Conservation (phyloP, 2,113 vertebrate genomes). For the Gallinago media region DNA sequence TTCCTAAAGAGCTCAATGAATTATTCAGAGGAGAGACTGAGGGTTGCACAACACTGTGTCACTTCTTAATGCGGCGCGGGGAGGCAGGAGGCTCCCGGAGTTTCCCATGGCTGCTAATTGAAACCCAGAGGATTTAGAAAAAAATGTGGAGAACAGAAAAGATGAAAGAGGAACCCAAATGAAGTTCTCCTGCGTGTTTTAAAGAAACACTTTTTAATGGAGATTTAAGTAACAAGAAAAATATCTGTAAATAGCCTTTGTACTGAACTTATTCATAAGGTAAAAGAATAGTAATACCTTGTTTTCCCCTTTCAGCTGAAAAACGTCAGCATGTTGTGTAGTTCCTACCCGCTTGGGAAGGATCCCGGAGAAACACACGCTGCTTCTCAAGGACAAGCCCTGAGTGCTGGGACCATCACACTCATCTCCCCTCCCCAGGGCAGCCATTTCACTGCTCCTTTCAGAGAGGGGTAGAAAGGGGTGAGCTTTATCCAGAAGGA, state of each 20-base stretch:
- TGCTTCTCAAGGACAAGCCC: background rate
- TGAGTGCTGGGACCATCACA: fast-evolving
- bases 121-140: conserved; percentile 30
- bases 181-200: background rate
- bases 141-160: background rate
- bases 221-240: background rate
- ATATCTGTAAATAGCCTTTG: background rate
- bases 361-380: fast-evolving
- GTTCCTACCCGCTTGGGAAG: background rate
- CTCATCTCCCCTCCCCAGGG: background rate
- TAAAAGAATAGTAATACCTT: background rate
- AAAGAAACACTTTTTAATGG: background rate
- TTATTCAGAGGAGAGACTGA: background rate
- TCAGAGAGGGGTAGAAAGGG: background rate
- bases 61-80: background rate
- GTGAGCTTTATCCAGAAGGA: background rate
- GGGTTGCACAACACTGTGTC: background rate
- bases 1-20: background rate
- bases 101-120: conserved; percentile 51
- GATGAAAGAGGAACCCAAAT: conserved; percentile 45
- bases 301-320: background rate
- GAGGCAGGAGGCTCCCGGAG: background rate
- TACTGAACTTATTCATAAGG: background rate
- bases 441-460: fast-evolving
- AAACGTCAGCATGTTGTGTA: background rate